Percentiles rank a stretch among this genome's conserved stretches.
Conservation (phyloP, 2,888 invertebrate species). For the Fragum fragum region DNA sequence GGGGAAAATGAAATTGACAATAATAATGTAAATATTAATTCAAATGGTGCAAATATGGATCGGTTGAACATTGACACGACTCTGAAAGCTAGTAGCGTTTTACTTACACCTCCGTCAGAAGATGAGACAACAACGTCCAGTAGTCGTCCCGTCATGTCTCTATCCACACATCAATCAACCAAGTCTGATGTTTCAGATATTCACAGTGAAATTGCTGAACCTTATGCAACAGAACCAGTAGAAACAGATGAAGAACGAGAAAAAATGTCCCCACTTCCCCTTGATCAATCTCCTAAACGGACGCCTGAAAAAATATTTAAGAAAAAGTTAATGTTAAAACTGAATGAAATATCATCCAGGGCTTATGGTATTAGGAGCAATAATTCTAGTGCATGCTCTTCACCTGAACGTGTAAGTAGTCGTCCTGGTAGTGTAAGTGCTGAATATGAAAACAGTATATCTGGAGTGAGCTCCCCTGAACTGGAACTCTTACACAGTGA, state of each 20-base stretch:
- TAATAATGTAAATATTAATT: neutral
- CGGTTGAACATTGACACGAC: constrained; percentile 31
- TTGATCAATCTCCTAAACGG: constrained; percentile 55
- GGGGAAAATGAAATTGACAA: neutral
- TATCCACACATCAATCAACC: constrained; percentile 53
- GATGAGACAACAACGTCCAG: constrained; percentile 57
- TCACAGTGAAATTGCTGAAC: constrained; percentile 56
- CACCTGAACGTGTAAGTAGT: constrained; percentile 67
- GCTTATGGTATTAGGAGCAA: constrained; percentile 38
- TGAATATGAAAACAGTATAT: constrained; percentile 70
- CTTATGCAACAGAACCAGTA: neutral
- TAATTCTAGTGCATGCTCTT: constrained; percentile 64
- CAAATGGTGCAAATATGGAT: constrained; percentile 23
- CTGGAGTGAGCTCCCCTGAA: constrained; percentile 69
- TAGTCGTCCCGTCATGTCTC: constrained; percentile 29
- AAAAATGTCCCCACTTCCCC: constrained; percentile 66
- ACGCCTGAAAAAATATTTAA: constrained; percentile 73
- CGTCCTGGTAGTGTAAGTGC: constrained; percentile 68
- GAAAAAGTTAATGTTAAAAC: constrained; percentile 73
- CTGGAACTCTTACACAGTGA: constrained; percentile 70
- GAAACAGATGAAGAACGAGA: constrained; percentile 69
- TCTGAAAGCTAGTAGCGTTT: constrained; percentile 70
- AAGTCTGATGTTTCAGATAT: constrained; percentile 65
- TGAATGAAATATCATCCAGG: constrained; percentile 71
- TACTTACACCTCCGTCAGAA: constrained; percentile 75